Evolutionary conservation across 1,140 invertebrate genomes (phyloP), one percentile per base, ranked within the genome.

Genomic region (Lasioglossum albipes): DNA sequence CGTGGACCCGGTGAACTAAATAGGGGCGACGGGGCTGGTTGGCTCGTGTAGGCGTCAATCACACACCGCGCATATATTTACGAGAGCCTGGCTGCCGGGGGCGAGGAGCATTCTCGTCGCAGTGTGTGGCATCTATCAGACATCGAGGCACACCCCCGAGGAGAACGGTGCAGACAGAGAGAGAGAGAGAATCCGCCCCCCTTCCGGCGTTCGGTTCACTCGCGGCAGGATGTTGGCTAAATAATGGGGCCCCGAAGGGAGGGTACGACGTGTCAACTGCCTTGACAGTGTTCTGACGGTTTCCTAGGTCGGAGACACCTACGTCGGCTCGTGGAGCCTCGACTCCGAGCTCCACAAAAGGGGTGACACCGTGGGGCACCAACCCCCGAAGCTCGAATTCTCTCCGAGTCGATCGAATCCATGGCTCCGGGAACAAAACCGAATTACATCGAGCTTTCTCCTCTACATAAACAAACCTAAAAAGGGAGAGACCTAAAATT

Each of bases 21-120:
- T 68, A 79, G 83, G 68, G 81, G 42, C 79, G 66, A 54, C 57
- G 75, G 54, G 81, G 69, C 83, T 78, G 86, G 73, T 82, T 82
- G 7, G 79, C 80, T 89, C 90, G 87, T 93, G 91, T 92, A 93
- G 90, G 90, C 89, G 93, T 93, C 93, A 93, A 93, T 93, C 93
- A 93, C 93, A 93, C 87, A 87, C 92, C 84, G 74, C 78, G 86
- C 86, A 85, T 88, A 87, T 87, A 88, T 88, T 87, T 85, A 81
- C 68, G 70, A 73, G 82, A 77, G 67, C 64, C 81, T 73, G 57
- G 66, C 81, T 64, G 79, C 73, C 64, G 59, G 80, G 36, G 77
- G 71, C 70, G 76, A 83, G 70, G 76, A 76, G 79, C 73, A 65
- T 85, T 73, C 54, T 61, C 80, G 49, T 84, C 81, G 66, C 79